phyloP scores from a whole-genome alignment of 1,140 invertebrate species.

The Drosophila gunungcola region DNA sequence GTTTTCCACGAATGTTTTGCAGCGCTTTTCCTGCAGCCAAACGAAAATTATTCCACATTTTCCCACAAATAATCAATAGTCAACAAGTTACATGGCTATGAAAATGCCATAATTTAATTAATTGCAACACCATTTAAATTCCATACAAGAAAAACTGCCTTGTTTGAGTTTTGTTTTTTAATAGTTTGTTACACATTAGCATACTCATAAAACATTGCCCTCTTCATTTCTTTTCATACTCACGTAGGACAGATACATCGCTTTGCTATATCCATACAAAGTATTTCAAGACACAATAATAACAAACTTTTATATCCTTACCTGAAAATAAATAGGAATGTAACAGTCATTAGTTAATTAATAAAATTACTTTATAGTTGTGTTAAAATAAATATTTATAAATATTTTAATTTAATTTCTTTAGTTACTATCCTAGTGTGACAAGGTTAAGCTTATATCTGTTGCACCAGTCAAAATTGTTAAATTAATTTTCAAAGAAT shows the following conservation, averaged over 20 bases:
- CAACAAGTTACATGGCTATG: neutral
- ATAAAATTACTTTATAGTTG: neutral
- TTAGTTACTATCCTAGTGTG: too few relatives aligned
- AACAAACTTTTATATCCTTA: conserved; percentile 47
- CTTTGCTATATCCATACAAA: conserved; percentile 53
- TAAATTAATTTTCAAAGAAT: neutral
- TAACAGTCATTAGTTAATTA: neutral
- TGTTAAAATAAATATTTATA: neutral
- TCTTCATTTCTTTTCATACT: conserved; percentile 22
- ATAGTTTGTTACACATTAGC: too few relatives aligned
- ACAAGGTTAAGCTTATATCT: too few relatives aligned
- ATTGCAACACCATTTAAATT: too few relatives aligned
- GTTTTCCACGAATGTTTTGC: conserved; percentile 26
- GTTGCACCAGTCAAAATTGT: neutral
- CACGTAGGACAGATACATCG: conserved; percentile 54
- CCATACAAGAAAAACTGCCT: too few relatives aligned
- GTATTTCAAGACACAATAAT: conserved; percentile 52
- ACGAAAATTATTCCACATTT: conserved; percentile 21
- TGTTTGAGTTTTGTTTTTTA: too few relatives aligned
- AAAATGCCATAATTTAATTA: too few relatives aligned
- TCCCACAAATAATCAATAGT: neutral
- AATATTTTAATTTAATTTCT: neutral
- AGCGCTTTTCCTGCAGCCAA: conserved; percentile 1
- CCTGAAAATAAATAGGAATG: conserved; percentile 27
- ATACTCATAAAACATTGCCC: neutral